Base-by-base conservation (phyloP, 2,888 invertebrate genomes). In the Eupeodes latifasciatus region DNA sequence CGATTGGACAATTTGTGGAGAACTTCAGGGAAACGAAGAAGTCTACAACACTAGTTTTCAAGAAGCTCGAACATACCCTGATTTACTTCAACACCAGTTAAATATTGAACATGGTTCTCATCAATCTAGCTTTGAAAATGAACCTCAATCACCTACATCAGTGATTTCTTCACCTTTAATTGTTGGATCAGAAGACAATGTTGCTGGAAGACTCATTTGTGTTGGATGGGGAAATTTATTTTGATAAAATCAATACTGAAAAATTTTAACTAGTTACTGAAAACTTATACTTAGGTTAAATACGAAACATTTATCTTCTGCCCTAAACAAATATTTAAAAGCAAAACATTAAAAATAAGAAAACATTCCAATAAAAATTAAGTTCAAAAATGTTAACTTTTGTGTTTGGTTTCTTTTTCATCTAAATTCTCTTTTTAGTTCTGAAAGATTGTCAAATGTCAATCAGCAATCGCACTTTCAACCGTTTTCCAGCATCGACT, bases 151-250 rank as follows among this genome's bases (percentile, higher is more conserved):
- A 0, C 59, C 34, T 7, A 9, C 4, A 5, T 59, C n/a, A n/a
- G 59, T 59, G 4, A 27, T 27, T 51, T 36, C 16, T 10, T 53
- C 53, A 40, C 69, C 69, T 1, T 9, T 53, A 6, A 53, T 69
- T 11, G 34, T 53, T 53, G 53, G 49, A 53, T n/a, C 51, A 53
- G 36, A 53, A 16, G 69, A 69, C 53, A 34, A 27, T 53, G 69
- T 69, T 16, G 69, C 69, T 16, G 69, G n/a, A 1, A 69, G 36
- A 53, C 69, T 69, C 5, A 69, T 69, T 53, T 69, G 69, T 7
- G 11, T 34, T 27, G 69, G 69, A 69, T 69, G 69, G 69, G 69
- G 69, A 40, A 36, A 27, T n/a, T 10, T 47, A 47, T 66, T 66
- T 49, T 64, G 14, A n/a, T n/a, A 64, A 0, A 3, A 4, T 12